These are phyloP conservation scores for Macroglossus sobrinus DNA, from an alignment of 2,113 vertebrate species.

Conservation along the genomic window DNA sequence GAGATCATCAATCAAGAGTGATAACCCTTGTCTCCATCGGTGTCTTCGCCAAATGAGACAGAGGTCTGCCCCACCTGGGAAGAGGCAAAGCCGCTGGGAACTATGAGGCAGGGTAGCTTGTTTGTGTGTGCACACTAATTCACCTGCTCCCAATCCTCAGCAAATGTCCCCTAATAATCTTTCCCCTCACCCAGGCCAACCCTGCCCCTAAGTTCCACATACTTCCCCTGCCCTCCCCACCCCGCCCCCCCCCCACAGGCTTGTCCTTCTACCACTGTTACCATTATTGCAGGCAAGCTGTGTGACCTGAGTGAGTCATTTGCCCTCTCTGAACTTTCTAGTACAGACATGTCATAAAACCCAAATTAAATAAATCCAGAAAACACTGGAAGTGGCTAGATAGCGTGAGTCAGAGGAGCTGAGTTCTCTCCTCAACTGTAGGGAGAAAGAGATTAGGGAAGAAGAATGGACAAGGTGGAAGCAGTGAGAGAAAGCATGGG, in stretches of 20 bases:
- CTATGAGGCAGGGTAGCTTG: neutral
- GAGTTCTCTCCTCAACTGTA: neutral
- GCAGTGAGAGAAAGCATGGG: neutral
- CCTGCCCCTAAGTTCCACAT: neutral
- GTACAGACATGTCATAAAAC: neutral
- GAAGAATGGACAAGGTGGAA: neutral
- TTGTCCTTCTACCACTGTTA: neutral
- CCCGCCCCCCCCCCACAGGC: neutral
- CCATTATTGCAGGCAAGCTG: neutral
- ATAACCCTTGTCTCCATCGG: neutral
- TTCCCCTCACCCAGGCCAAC: neutral
- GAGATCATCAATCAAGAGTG: neutral
- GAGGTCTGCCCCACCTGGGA: neutral
- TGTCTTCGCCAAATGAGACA: neutral
- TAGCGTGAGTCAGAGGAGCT: neutral
- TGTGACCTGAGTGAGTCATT: neutral
- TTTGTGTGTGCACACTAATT: neutral
- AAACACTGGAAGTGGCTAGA: neutral
- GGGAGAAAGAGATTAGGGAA: neutral
- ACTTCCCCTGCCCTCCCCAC: too few species aligned
- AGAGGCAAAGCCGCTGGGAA: neutral
- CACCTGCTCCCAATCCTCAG: neutral
- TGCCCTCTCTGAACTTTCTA: neutral
- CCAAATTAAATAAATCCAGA: slow-evolving; percentile 26
- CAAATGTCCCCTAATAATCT: neutral